Evolutionary conservation across 2,113 vertebrate species (phyloP).

Genomic region (Anas platyrhynchos): DNA sequence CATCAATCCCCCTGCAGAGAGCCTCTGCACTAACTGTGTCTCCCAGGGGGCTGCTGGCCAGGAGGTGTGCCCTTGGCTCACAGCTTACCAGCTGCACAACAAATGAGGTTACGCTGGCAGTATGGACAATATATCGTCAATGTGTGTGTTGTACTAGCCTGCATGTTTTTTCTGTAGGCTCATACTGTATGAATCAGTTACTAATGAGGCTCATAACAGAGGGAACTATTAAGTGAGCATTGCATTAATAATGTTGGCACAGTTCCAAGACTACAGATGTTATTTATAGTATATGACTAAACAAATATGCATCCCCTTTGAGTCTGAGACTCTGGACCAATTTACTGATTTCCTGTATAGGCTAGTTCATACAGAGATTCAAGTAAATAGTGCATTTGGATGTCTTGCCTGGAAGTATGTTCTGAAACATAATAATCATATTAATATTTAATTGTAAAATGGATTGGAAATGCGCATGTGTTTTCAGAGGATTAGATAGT

Average conservation of each 20-base stretch:
- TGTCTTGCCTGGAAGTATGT: background rate
- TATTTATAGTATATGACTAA: slow-evolving; percentile 70
- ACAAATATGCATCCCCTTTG: slow-evolving; percentile 43
- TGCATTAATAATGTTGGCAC: slow-evolving; percentile 45
- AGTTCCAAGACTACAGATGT: slow-evolving; percentile 38
- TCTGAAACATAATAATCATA: background rate
- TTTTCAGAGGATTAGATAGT: background rate
- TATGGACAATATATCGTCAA: rapidly evolving
- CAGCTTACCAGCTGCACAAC: background rate
- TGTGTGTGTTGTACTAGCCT: rapidly evolving
- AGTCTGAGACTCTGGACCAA: slow-evolving; percentile 55
- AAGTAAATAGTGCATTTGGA: slow-evolving; percentile 22
- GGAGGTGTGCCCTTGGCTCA: background rate
- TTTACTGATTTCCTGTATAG: slow-evolving; percentile 66
- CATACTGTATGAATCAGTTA: background rate
- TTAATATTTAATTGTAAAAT: slow-evolving; percentile 1
- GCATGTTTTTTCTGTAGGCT: background rate
- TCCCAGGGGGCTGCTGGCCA: background rate
- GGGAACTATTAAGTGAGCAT: background rate
- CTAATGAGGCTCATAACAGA: slow-evolving; percentile 20
- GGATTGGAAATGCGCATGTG: background rate
- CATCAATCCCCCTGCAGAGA: background rate
- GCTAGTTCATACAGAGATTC: slow-evolving; percentile 27
- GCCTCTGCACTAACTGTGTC: rapidly evolving
- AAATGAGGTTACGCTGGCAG: background rate